Evolutionary conservation across 2,797 vertebrate species (phyloP), one percentile per base, ranked within the genome.

Genomic region (Oreonectes daqikongensis): DNA sequence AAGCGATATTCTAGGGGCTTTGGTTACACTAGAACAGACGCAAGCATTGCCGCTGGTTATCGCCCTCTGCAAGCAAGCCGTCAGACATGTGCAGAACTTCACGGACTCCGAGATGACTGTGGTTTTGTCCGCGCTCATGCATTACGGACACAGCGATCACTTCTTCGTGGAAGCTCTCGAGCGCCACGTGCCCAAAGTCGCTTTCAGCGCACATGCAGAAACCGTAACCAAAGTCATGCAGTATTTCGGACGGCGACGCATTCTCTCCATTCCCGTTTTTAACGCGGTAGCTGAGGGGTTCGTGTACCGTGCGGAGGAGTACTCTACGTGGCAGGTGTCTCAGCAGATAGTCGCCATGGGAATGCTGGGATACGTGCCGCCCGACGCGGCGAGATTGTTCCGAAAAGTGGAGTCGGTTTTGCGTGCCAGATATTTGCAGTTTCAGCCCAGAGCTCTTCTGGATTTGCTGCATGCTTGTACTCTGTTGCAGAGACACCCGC

Each of bases 361-460:
- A 55, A 95, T 89, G 78, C 89, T 99, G 71, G 95, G 94, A 61
- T 98, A 98, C 76, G 77, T 94, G 18, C 96, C 97, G 0, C 93
- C 95, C 9, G 95, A 93, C 4, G 91, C 93, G 0, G 74, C 87
- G 0, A 84, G 91, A 11, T 55, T 99, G 18, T 98, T 98, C 75
- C 69, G 86, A 66, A 96, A 94, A 76, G 92, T 99, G 1, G 97
- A 99, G 87, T 84, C 60, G 0, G 60, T 92, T 64, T 81, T 99
- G 63, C 85, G 83, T 1, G 53, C 81, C 0, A 92, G 81, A 15
- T 93, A 93, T 69, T 87, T 83, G 18, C 89, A 90, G 35, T 99
- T 99, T 71, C 93, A 95, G 63, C 95, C 96, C 22, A 90, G 84
- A 77, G 82, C 77, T 0, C 86, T 97, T 48, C 75, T 99, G 84